Evolutionary conservation across 2,113 vertebrate species (phyloP).

Genomic region (Stegastes partitus): DNA sequence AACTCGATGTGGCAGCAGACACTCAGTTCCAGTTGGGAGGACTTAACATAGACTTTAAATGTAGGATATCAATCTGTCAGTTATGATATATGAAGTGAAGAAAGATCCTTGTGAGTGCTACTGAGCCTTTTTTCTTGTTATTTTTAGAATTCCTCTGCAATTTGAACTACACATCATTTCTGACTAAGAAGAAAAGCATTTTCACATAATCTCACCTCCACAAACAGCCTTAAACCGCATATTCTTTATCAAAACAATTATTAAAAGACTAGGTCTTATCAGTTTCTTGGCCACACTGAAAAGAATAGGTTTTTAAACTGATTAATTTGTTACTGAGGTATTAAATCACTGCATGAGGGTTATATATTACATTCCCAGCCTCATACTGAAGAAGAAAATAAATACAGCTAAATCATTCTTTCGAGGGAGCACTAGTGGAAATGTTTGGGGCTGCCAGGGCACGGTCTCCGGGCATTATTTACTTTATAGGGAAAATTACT

Average conservation of each 20-base stretch:
- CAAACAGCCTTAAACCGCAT: conserved; percentile 26
- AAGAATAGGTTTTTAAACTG: conserved; percentile 55
- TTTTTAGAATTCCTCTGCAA: conserved; percentile 64
- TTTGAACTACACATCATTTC: conserved; percentile 46
- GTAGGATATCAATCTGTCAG: conserved; percentile 79
- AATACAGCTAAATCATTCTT: conserved; percentile 63
- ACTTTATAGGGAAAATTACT: conserved; percentile 77
- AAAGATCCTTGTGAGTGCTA: conserved; percentile 61
- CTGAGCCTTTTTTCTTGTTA: conserved; percentile 63
- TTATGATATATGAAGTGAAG: conserved; percentile 79
- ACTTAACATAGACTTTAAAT: conserved; percentile 79
- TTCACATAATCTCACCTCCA: conserved; percentile 52
- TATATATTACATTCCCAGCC: conserved; percentile 49
- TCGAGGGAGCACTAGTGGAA: conserved; percentile 52
- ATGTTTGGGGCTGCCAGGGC: conserved; percentile 65
- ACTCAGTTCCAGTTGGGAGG: conserved; percentile 67
- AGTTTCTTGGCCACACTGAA: conserved; percentile 42
- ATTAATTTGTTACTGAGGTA: conserved; percentile 63
- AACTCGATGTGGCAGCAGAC: conserved; percentile 74
- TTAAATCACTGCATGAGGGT: conserved; percentile 61
- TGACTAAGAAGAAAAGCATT: conserved; percentile 51
- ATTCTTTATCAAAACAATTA: conserved; percentile 49
- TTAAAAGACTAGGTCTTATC: conserved; percentile 58
- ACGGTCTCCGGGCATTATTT: conserved; percentile 66
- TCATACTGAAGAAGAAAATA: conserved; percentile 60